phyloP scores from a whole-genome alignment of 2,113 vertebrate genomes.

The Podiceps cristatus region DNA sequence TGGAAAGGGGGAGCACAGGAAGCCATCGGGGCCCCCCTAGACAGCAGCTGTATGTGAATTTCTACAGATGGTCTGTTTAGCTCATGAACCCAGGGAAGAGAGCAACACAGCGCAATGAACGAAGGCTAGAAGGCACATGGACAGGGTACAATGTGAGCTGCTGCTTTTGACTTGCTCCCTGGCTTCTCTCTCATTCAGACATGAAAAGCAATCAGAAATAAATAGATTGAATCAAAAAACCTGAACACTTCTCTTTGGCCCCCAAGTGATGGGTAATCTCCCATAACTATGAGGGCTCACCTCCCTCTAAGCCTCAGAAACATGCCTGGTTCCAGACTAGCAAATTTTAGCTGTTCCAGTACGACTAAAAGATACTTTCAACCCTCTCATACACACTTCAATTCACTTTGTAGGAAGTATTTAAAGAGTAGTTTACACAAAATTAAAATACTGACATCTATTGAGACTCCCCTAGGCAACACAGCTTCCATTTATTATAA shows the following conservation, averaged over 20 bases:
- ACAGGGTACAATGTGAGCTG: neutral
- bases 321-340: neutral
- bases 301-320: neutral
- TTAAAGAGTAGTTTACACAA: neutral
- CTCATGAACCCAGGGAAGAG: neutral
- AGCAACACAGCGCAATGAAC: neutral
- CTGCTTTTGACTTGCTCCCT: neutral
- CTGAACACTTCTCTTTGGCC: neutral
- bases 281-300: neutral
- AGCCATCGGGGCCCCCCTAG: neutral
- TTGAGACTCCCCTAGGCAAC: neutral
- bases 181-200: neutral
- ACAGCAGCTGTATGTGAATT: neutral
- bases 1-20: neutral
- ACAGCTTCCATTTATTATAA: neutral
- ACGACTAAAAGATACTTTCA: neutral
- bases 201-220: neutral
- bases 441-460: neutral
- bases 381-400: neutral
- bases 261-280: neutral
- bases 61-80: neutral
- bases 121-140: neutral
- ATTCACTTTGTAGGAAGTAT: neutral
- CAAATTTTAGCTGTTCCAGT: neutral
- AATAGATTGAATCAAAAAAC: neutral